Evolutionary conservation across 1,140 invertebrate genomes (phyloP), one percentile per base, ranked within the genome.

Genomic region (Monomorium pharaonis): DNA sequence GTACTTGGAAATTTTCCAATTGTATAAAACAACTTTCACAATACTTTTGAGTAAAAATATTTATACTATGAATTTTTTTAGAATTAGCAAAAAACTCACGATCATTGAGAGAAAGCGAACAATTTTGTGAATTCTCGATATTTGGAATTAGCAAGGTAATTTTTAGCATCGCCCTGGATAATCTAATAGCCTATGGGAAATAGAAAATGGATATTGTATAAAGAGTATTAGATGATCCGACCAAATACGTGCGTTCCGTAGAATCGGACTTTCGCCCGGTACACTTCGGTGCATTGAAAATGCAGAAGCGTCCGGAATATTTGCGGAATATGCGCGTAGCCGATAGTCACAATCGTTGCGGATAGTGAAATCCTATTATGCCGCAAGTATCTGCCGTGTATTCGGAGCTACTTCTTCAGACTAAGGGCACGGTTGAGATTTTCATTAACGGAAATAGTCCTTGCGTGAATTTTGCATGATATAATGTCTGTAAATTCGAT

Each of bases 321-420:
- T 74, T 83, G 60, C 69, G 51, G 67, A 83, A 74, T 72, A 70
- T 54, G 42, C 78, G 67, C 44, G 51, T 58, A 70, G 65, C 27
- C 51, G 44, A 83, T 83, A 72, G 49, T 60, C 67, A 72, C 67
- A 83, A 83, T 83, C 37, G 78, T 83, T 74, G 67, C 67, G 37
- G n/a, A 83, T 83, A 60, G 67, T 10, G 67, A 74, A 83, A 83
- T 83, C 78, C 67, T 83, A 83, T 83, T 83, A 83, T 37, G 37
- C 24, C 27, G 27, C 18, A 58, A 33, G 21, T 81, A 74, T 72
- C 24, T 30, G 27, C n/a, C 30, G 37, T 10, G 9, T 81, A 88
- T 88, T 83, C 51, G 5, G 30, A 30, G 24, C 56, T 81, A 10
- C 33, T 81, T 21, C 47, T 83, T 74, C 21, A 37, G 33, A n/a